Percentiles rank a stretch among this genome's conserved stretches.
Evolutionary conservation across 2,113 vertebrate genomes (phyloP).

Genomic region (Cyanoderma ruficeps): DNA sequence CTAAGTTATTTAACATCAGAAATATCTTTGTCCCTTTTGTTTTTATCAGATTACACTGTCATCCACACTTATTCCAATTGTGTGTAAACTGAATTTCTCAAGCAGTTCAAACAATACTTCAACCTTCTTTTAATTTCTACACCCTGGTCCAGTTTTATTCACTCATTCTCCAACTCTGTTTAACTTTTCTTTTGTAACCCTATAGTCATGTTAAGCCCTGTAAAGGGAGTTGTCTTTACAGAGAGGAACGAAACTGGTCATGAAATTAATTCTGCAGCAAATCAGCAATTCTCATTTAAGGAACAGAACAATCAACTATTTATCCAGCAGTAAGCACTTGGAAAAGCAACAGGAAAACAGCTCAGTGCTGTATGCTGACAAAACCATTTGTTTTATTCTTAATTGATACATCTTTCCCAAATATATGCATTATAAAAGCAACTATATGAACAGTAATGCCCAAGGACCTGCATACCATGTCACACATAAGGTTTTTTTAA

Average conservation of each 20-base stretch:
- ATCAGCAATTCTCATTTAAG: not conserved
- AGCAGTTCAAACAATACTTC: not conserved
- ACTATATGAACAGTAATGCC: not conserved
- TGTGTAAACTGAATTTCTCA: not conserved
- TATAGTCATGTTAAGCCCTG: not conserved
- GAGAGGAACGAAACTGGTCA: not conserved
- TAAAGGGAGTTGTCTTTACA: not conserved
- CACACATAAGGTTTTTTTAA: not conserved
- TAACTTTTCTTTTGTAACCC: not conserved
- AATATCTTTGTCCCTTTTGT: not conserved
- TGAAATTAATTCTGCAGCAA: not conserved
- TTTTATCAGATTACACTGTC: not conserved
- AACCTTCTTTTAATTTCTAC: not conserved
- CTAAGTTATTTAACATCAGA: not conserved
- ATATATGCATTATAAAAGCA: not conserved
- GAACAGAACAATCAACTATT: not conserved
- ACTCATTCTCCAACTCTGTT: not conserved
- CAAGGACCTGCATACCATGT: not conserved
- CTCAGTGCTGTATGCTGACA: not conserved
- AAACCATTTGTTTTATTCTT: not conserved
- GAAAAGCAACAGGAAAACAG: not conserved
- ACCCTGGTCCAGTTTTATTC: not conserved
- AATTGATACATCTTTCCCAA: not conserved
- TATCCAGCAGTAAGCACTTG: not conserved
- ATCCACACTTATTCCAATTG: not conserved